Evolutionary conservation across 30 jellyfish, hydroid and myxozoan genomes (phyloP), one percentile per base, ranked within the genome.

Genomic region (Hydractinia symbiolongicarpus): DNA sequence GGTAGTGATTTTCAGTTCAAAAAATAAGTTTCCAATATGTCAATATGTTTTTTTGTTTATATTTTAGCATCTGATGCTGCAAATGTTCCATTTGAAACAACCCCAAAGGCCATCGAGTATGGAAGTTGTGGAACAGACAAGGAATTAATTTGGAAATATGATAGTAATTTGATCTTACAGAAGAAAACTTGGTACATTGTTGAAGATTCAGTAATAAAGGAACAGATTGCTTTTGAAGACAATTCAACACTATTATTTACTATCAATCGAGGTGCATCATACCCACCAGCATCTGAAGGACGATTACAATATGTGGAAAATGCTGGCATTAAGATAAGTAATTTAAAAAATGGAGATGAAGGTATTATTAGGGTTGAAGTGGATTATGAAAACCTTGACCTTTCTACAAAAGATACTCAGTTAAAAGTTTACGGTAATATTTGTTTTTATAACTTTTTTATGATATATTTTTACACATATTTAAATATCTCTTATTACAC

Each of bases 201-300:
- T 51, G 40, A 44, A 7, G 16, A 64, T n/a, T n/a, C 19, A n/a
- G 9, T 4, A 44, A 51, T 64, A 13, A 64, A n/a, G 19, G 74
- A 64, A 64, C 74, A 64, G 74, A 64, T 64, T 13, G 74, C 74
- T 64, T 51, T n/a, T 51, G 4, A 1, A 13, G 6, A 0, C 40
- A 13, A 64, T 4, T 30, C 44, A 30, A 64, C 74, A 6, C 50
- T 5, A 9, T 40, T 50, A 15, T 64, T 64, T 13, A n/a, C 19
- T 64, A 1, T 64, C 52, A 64, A 64, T 13, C 9, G 19, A 64
- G 74, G 40, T 13, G 19, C 74, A 7, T n/a, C 5, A 64, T 64
- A 6, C 74, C 19, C 19, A 64, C 74, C 74, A 64, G 74, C 74
- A 6, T 64, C 74, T n/a, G 74, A 64, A 6, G 74, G 16, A 7